Base-by-base conservation (phyloP, 2,113 vertebrate species). In the Gallinago media region DNA sequence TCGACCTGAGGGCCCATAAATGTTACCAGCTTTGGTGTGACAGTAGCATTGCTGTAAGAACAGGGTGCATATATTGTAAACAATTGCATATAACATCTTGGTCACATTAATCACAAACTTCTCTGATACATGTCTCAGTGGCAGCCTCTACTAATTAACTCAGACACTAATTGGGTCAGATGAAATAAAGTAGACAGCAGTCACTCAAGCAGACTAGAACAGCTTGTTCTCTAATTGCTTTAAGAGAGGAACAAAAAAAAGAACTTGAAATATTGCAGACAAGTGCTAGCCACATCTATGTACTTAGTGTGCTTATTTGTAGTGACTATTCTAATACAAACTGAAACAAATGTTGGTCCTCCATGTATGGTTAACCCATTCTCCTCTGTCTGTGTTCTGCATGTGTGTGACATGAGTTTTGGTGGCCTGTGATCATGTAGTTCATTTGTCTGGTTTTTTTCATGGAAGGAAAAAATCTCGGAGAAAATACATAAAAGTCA, bases 121-220 rank as follows among this genome's bases (percentile, higher is more conserved):
- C 50, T 95, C 73, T 88, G 58, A 89, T 92, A 87, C 36, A 29
- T 55, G 50, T 71, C 83, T 85, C 66, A 46, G 66, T 76, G 84
- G 66, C 80, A 93, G 82, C 47, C 86, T 87, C 71, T 93, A 19
- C 86, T 95, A 96, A 97, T 93, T 94, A 94, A 84, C 71, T 93
- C 25, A 55, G 63, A 49, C 6, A 40, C 67, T 97, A 96, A 96
- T 88, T 97, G 77, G 95, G 85, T 96, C 95, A 94, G 71, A 80
- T 68, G 79, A 78, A 96, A 80, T 82, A 81, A 96, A 96, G 82
- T 84, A 95, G 95, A 88, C 91, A 96, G 92, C 77, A 96, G 79
- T 92, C 94, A 92, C 77, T 97, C 97, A 95, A 90, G 83, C 83
- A 91, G 88, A 66, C 46, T 91, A 81, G 66, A 95, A 92, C 66